Evolutionary conservation across 2,888 invertebrate genomes (phyloP), one percentile per base, ranked within the genome.

Genomic region (Netelia fuscicornis): DNA sequence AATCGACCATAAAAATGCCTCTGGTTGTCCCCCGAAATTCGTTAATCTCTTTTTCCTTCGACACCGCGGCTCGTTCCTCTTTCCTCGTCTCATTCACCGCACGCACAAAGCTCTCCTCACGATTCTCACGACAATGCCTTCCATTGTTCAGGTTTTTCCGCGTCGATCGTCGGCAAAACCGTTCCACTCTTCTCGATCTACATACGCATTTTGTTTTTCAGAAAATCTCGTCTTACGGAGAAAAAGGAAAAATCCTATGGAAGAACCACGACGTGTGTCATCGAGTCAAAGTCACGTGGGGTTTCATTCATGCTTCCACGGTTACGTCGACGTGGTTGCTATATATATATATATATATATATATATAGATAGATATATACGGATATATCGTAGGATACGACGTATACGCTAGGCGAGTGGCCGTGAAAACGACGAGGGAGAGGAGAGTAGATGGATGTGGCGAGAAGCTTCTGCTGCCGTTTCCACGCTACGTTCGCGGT

Each of bases 291-390:
- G 86, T 89, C 91, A 91, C 91, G 90, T 91, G 91, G 37, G 37
- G 90, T 90, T 88, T 89, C 92, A 92, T 92, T 92, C 92, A 92
- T 91, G 90, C 87, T 90, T 88, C 86, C 80, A 75, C 68, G 85
- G 85, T 25, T 48, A 48, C 3, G 13, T 13, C 48, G 11, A 48
- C 23, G 37, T 48, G 10, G 20, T 62, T 30, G 52, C 71, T 86
- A 84, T 30, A 52, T 70, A 70, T n/a, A 17, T 30, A 30, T 64
- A 62, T 52, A 25, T 64, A 62, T 52, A 25, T 89, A 86, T 88
- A 89, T 87, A 87, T 89, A 89, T 81, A 62, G 17, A 17, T 25
- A 30, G 56, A 70, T n/a, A 17, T 30, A 86, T 88, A 89, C 87
- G 87, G 88, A 89, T 81, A 62, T 56, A 1, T 54, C 48, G 70